Evolutionary conservation across 1,140 invertebrate genomes (phyloP), one percentile per base, ranked within the genome.

Genomic region (Drosophila dunni): DNA sequence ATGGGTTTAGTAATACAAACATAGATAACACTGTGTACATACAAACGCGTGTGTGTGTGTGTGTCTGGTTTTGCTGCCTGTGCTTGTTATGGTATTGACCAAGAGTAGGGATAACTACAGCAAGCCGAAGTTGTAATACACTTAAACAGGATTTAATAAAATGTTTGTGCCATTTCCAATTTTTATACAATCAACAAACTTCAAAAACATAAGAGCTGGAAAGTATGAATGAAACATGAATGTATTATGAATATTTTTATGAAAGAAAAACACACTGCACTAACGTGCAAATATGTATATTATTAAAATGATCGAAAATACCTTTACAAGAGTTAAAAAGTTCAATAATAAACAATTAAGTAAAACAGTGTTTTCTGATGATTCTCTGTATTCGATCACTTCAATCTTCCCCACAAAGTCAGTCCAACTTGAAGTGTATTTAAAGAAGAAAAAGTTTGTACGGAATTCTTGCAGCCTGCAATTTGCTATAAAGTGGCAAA

Each of bases 1-100:
- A 89, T 81, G 84, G 77, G 54, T 73, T 72, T 67, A 57, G 66
- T 40, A 86, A 69, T 71, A 75, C 81, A 85, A 81, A 67, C 66
- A 80, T 33, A 81, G 33, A 63, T 53, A 58, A 68, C 79, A 50
- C 53, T 46, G 48, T 42, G 44, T 34, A 48, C 33, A 56, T 51
- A 38, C 34, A 24, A 11, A 11, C 46, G 54, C 45, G 45, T 45
- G 38, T 62, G 40, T 20, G 15, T 38, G 34, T 38, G 34, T 51
- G 46, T 9, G 44, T 68, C 13, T 42, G 38, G 54, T 42, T 56
- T 36, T 57, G 29, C 15, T 13, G 51, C 36, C 60, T 57, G 11
- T 53, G 50, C 66, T 71, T 65, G 50, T 75, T 69, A 61, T 64
- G 61, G 60, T 65, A 69, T 78, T 60, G 75, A 75, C 61, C 75